phyloP scores from a whole-genome alignment of 2,888 invertebrate species.

The Leptinotarsa tumamoca region DNA sequence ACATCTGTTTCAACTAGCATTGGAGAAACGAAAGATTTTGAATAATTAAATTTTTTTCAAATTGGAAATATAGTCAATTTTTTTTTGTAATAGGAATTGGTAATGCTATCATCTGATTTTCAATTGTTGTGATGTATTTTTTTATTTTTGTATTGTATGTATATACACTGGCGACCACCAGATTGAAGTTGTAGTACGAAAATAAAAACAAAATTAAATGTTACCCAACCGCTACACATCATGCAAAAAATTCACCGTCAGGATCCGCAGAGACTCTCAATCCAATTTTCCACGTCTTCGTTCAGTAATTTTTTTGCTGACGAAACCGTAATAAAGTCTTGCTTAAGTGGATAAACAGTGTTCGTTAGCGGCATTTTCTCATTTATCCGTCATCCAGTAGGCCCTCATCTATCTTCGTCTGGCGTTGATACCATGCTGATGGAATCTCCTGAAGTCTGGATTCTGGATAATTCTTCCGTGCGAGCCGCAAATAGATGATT shows the following conservation, averaged over 20 bases:
- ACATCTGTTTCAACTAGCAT: too few relatives aligned
- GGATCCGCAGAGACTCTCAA: not conserved
- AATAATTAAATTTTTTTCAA: too few relatives aligned
- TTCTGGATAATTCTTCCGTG: constrained; percentile 50
- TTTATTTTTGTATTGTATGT: too few relatives aligned
- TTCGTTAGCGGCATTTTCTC: constrained; percentile 52
- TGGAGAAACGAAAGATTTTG: too few relatives aligned
- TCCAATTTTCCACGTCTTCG: constrained; percentile 11
- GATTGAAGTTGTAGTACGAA: too few relatives aligned
- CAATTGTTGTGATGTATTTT: too few relatives aligned
- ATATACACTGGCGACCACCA: too few relatives aligned
- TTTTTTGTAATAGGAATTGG: too few relatives aligned
- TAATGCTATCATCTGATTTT: too few relatives aligned
- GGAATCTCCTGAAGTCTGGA: constrained; percentile 51
- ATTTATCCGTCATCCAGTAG: constrained; percentile 53
- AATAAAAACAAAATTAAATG: too few relatives aligned
- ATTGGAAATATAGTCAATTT: too few relatives aligned
- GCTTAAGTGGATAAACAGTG: constrained; percentile 46
- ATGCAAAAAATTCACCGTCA: not conserved
- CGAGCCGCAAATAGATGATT: constrained; percentile 58
- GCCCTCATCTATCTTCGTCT: constrained; percentile 55
- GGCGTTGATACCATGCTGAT: constrained; percentile 41
- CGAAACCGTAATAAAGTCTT: constrained; percentile 43
- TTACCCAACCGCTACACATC: not conserved
- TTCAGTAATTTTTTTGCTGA: not conserved